Conservation (phyloP, 2,888 invertebrate genomes). For the Campoplex capitator region DNA sequence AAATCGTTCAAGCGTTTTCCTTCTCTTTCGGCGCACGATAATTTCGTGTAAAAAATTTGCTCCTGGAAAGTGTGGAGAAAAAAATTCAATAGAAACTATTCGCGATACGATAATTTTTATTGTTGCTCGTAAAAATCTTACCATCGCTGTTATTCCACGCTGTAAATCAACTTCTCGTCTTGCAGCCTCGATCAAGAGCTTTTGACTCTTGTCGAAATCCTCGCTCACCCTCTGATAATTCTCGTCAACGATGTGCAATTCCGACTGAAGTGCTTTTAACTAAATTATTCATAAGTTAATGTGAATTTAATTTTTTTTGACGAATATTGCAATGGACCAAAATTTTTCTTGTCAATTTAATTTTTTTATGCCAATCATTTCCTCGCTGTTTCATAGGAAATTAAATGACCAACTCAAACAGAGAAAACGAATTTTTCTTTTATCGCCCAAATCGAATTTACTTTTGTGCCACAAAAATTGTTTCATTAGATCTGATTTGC, state of each 20-base stretch:
- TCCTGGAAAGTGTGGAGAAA: slow-evolving; percentile 70
- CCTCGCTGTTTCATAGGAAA: too few species aligned
- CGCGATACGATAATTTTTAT: background rate
- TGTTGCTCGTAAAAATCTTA: slow-evolving; percentile 55
- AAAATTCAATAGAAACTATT: background rate
- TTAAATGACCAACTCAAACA: too few species aligned
- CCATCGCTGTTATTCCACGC: slow-evolving; percentile 74
- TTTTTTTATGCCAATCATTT: too few species aligned
- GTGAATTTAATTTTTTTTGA: background rate
- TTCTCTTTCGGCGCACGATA: slow-evolving; percentile 72
- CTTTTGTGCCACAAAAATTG: background rate
- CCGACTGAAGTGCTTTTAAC: slow-evolving; percentile 74
- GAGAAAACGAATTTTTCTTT: too few species aligned
- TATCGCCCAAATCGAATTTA: too few species aligned
- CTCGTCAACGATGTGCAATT: slow-evolving; percentile 72
- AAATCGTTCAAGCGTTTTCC: slow-evolving; percentile 69
- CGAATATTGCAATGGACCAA: too few species aligned
- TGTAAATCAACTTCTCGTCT: slow-evolving; percentile 76
- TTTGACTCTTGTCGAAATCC: slow-evolving; percentile 75
- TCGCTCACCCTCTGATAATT: slow-evolving; percentile 73
- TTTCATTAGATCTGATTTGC: background rate
- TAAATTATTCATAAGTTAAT: slow-evolving; percentile 58
- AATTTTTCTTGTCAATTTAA: background rate
- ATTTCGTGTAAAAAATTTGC: slow-evolving; percentile 72
- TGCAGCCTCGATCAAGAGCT: slow-evolving; percentile 72